A percentile compares a stretch with the other conserved stretches of the same genome.
phyloP scores from a whole-genome alignment of 2,797 vertebrate genomes.

The Brachyalestes nurse region DNA sequence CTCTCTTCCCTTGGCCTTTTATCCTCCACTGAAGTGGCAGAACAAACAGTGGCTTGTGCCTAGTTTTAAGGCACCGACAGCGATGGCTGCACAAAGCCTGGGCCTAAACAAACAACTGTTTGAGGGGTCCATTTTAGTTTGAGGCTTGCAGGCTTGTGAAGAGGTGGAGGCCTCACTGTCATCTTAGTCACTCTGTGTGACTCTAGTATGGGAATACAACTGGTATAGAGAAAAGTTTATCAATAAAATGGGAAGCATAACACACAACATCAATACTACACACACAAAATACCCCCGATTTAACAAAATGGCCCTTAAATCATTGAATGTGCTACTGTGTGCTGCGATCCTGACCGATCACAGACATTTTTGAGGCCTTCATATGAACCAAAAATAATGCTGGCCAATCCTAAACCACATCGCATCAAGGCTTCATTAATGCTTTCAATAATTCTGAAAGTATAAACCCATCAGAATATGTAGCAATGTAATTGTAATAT shows the following conservation, averaged over 20 bases:
- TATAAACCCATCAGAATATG: no score
- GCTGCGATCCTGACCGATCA: no score
- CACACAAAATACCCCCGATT: neutral
- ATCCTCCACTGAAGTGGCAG: slow-evolving; percentile 62
- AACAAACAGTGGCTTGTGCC: slow-evolving; percentile 67
- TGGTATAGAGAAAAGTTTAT: neutral
- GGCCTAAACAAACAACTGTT: slow-evolving; percentile 71
- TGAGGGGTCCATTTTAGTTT: slow-evolving; percentile 48
- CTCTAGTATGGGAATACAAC: neutral
- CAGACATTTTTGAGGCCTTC: no score
- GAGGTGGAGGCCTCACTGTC: slow-evolving; percentile 34
- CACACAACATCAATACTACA: neutral
- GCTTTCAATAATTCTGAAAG: no score
- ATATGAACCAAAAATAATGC: neutral
- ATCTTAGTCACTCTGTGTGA: slow-evolving; percentile 38
- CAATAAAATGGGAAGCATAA: neutral
- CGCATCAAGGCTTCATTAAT: neutral
- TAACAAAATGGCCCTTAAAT: no score
- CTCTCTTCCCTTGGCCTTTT: slow-evolving; percentile 26
- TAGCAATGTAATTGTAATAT: neutral
- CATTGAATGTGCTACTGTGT: no score
- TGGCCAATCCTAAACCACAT: neutral
- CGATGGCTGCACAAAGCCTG: slow-evolving; percentile 69
- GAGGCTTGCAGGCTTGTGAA: slow-evolving; percentile 36
- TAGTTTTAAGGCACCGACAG: slow-evolving; percentile 61